Conservation (phyloP, 2,888 invertebrate genomes). For the Lordiphosa andalusiaca region DNA sequence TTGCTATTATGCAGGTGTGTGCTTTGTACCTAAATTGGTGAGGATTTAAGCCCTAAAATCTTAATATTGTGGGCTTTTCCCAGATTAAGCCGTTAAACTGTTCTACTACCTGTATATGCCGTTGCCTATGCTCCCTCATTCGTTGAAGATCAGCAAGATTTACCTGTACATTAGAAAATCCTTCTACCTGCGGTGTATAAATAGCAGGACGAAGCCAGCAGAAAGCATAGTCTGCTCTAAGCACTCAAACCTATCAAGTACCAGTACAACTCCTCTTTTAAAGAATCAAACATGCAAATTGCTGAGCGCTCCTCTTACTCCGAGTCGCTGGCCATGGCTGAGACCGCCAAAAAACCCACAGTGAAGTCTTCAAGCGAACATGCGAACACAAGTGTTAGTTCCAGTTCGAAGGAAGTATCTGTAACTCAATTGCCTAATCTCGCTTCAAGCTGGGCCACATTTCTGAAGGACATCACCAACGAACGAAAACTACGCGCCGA, state of each 20-base stretch:
- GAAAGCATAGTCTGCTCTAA: slow-evolving; percentile 4
- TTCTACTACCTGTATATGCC: no score
- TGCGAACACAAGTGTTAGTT: no score
- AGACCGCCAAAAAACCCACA: no score
- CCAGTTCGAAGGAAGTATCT: background rate
- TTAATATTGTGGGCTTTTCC: no score
- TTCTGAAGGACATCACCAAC: slow-evolving; percentile 4
- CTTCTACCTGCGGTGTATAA: background rate
- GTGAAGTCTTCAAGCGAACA: no score
- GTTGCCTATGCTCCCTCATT: no score
- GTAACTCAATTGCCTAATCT: slow-evolving; percentile 2
- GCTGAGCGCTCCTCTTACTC: no score
- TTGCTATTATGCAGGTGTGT: no score
- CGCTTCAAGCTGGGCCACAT: slow-evolving; percentile 3
- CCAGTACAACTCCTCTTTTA: background rate
- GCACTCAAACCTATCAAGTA: slow-evolving; percentile 3
- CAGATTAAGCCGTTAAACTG: no score
- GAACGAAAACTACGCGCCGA: slow-evolving; percentile 1
- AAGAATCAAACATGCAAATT: background rate
- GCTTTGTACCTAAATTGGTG: background rate
- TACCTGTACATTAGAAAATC: background rate
- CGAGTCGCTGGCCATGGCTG: no score
- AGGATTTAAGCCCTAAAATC: no score
- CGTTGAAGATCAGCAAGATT: no score
- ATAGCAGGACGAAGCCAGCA: background rate